phyloP scores from a whole-genome alignment of 1,140 invertebrate species.

The Heliothis virescens region DNA sequence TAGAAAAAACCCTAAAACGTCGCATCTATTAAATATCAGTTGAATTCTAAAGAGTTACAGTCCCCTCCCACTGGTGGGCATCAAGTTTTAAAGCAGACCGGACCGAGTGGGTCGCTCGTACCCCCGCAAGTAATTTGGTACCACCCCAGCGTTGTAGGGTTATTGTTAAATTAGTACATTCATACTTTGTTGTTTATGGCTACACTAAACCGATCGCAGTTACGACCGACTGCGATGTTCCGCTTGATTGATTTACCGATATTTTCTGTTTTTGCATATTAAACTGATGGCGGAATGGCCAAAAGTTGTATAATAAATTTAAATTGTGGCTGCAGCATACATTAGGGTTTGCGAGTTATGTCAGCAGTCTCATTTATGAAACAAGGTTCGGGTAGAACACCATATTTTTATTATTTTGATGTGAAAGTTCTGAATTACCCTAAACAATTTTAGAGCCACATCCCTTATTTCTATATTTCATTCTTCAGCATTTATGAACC shows the following conservation, averaged over 20 bases:
- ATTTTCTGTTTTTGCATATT: constrained; percentile 48
- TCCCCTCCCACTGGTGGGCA: constrained; percentile 51
- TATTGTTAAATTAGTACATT: constrained; percentile 68
- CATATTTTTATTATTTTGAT: neutral
- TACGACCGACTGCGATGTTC: constrained; percentile 57
- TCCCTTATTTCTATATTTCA: neutral
- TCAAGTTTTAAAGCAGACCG: constrained; percentile 61
- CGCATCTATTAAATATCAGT: constrained; percentile 55
- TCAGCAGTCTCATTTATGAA: constrained; percentile 1
- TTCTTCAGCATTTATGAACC: neutral
- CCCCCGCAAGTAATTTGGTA: constrained; percentile 19
- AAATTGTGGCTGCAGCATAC: neutral
- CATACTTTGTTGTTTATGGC: constrained; percentile 67
- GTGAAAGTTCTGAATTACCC: too few species aligned
- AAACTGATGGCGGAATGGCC: constrained; percentile 7
- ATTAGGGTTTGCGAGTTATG: neutral
- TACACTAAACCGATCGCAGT: constrained; percentile 55
- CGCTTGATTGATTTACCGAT: constrained; percentile 53
- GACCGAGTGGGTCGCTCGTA: constrained; percentile 45
- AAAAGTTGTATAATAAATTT: constrained; percentile 32
- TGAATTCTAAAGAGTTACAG: constrained; percentile 54
- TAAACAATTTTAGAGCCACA: too few species aligned
- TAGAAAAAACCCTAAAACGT: constrained; percentile 47
- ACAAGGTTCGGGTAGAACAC: too few species aligned
- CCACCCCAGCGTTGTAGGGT: constrained; percentile 56